Evolutionary conservation across 2,797 vertebrate genomes (phyloP).

Genomic region (Scarus forsteni): DNA sequence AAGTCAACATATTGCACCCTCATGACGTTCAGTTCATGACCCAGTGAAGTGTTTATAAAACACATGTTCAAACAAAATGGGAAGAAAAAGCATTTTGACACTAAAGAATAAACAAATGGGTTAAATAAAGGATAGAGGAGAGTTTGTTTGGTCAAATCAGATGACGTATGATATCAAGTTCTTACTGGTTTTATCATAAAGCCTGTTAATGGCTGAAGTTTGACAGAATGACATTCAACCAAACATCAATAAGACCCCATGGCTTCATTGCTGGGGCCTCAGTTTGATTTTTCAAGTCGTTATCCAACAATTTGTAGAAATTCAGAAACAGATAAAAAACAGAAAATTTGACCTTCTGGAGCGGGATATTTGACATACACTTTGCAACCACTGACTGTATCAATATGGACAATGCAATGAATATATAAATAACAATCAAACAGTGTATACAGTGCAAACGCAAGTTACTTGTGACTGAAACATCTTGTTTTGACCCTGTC

Average conservation of each 20-base stretch:
- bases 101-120: constrained; percentile 12
- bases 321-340: not conserved
- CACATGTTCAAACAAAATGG: constrained; percentile 15
- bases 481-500: too few species aligned
- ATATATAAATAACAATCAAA: too few species aligned
- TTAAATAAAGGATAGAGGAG: constrained; percentile 11
- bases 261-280: constrained; percentile 24
- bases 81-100: constrained; percentile 13
- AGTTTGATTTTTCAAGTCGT: constrained; percentile 9
- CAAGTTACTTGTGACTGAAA: too few species aligned
- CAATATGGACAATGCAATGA: too few species aligned
- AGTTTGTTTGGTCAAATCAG: constrained; percentile 28
- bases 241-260: constrained; percentile 41
- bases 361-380: constrained; percentile 1
- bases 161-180: constrained; percentile 49
- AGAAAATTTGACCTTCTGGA: constrained; percentile 10
- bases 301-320: constrained; percentile 7
- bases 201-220: constrained; percentile 57
- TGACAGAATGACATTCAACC: constrained; percentile 49
- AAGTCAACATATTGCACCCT: constrained; percentile 28
- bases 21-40: constrained; percentile 16
- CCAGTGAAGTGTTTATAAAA: constrained; percentile 24
- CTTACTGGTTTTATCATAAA: constrained; percentile 54
- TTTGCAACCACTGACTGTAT: constrained; percentile 10
- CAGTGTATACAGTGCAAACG: too few species aligned